phyloP scores from a whole-genome alignment of 2,797 vertebrate genomes.

The Enoplosus armatus region DNA sequence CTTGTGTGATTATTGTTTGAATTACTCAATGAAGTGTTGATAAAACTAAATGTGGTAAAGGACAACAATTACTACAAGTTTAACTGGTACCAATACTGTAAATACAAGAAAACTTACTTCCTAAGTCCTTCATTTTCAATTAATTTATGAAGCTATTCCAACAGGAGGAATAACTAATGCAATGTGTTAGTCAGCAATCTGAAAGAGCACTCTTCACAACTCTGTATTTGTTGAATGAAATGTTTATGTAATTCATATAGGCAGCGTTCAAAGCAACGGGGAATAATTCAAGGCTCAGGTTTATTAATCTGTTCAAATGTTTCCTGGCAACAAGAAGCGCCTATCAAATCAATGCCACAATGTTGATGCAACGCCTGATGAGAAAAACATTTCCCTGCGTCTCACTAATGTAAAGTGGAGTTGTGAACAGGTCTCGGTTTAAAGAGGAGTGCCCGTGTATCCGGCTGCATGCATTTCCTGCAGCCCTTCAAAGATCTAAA shows the following conservation, averaged over 20 bases:
- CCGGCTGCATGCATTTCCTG: neutral
- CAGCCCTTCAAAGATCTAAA: conserved; percentile 26
- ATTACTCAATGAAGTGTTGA: too few relatives aligned
- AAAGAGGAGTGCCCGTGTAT: neutral
- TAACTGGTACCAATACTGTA: neutral
- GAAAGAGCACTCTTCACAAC: conserved; percentile 31
- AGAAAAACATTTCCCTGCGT: conserved; percentile 7
- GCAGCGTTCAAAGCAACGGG: conserved; percentile 34
- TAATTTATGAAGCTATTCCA: conserved; percentile 36
- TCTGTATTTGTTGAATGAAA: conserved; percentile 50
- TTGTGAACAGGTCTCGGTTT: conserved; percentile 18
- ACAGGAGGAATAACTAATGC: conserved; percentile 33
- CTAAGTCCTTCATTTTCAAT: conserved; percentile 11
- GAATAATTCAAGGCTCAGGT: conserved; percentile 51
- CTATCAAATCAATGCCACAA: conserved; percentile 32
- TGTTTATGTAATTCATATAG: conserved; percentile 49
- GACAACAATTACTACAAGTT: neutral
- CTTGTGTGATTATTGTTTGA: neutral
- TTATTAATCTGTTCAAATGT: conserved; percentile 69
- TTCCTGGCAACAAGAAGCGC: conserved; percentile 57
- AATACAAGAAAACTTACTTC: conserved; percentile 16
- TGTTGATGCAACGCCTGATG: conserved; percentile 36
- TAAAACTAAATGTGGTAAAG: too few relatives aligned
- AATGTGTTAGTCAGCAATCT: conserved; percentile 34
- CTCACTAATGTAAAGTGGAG: conserved; percentile 19